Evolutionary conservation across 2,888 invertebrate genomes (phyloP).

Genomic region (Heliconius erato): DNA sequence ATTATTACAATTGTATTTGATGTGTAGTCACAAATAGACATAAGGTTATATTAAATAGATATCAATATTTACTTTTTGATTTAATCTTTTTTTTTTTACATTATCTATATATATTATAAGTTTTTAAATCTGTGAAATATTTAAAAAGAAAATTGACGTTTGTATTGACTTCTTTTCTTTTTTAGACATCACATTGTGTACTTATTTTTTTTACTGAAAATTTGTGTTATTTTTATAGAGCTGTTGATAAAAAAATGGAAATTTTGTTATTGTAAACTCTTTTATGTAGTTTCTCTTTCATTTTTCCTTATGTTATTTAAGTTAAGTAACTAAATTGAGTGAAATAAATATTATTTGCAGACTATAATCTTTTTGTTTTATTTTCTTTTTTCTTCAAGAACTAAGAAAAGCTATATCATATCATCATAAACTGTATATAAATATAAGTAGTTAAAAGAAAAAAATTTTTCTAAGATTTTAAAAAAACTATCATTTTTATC

Average conservation of each 20-base stretch:
- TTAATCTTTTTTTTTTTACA: neutral
- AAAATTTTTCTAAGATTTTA: too few relatives aligned
- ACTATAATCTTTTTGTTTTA: constrained; percentile 20
- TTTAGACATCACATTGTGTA: constrained; percentile 18
- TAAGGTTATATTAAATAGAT: constrained; percentile 11
- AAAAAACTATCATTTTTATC: too few relatives aligned
- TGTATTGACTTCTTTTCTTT: neutral
- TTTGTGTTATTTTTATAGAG: neutral
- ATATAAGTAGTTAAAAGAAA: too few relatives aligned
- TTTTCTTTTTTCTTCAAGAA: neutral
- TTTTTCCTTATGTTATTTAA: constrained; percentile 16
- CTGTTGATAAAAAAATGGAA: neutral
- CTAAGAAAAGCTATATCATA: too few relatives aligned
- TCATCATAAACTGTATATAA: too few relatives aligned
- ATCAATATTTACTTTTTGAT: neutral
- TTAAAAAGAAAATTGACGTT: neutral
- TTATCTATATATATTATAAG: neutral
- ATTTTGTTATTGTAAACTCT: neutral
- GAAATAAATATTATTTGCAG: constrained; percentile 38
- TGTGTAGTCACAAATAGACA: constrained; percentile 18
- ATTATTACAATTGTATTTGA: constrained; percentile 12
- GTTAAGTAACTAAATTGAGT: constrained; percentile 36
- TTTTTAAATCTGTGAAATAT: constrained; percentile 1
- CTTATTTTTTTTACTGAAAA: neutral
- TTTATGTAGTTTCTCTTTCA: constrained; percentile 3